Conservation (phyloP, 2,113 vertebrate species). For the Petrocephalus microphthalmus region DNA sequence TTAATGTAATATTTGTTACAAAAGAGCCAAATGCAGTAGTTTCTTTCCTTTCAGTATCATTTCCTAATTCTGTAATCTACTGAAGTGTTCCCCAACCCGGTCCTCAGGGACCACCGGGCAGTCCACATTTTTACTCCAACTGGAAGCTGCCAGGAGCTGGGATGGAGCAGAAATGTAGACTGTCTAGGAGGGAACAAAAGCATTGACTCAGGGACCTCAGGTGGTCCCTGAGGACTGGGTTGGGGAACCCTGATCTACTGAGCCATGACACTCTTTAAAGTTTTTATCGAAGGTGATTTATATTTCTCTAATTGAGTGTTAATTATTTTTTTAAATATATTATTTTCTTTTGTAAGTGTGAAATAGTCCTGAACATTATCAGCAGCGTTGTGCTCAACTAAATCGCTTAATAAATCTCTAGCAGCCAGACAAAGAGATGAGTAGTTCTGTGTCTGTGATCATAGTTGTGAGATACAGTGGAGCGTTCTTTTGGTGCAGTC, state of each 20-base stretch:
- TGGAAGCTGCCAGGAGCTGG: too few species aligned
- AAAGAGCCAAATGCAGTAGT: neutral
- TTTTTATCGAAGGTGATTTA: neutral
- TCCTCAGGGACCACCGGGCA: too few species aligned
- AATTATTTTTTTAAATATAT: neutral
- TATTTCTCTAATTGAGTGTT: neutral
- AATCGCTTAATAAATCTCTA: neutral
- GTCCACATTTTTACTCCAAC: too few species aligned
- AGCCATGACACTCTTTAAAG: neutral
- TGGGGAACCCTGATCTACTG: neutral
- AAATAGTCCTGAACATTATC: neutral
- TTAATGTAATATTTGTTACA: neutral
- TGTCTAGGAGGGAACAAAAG: too few species aligned
- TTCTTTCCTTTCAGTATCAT: neutral
- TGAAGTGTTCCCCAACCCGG: neutral
- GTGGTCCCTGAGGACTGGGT: too few species aligned
- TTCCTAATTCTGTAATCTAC: neutral
- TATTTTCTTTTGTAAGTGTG: neutral
- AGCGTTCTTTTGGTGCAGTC: constrained; percentile 48
- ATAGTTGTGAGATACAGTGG: constrained; percentile 30
- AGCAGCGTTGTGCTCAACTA: neutral
- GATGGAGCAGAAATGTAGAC: too few species aligned
- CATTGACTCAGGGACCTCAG: too few species aligned
- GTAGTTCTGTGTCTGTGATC: neutral
- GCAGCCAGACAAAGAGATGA: neutral